A percentile compares a stretch with the other conserved stretches of the same genome.
phyloP scores from a whole-genome alignment of 1,140 invertebrate species.

The Drosophila albomicans region DNA sequence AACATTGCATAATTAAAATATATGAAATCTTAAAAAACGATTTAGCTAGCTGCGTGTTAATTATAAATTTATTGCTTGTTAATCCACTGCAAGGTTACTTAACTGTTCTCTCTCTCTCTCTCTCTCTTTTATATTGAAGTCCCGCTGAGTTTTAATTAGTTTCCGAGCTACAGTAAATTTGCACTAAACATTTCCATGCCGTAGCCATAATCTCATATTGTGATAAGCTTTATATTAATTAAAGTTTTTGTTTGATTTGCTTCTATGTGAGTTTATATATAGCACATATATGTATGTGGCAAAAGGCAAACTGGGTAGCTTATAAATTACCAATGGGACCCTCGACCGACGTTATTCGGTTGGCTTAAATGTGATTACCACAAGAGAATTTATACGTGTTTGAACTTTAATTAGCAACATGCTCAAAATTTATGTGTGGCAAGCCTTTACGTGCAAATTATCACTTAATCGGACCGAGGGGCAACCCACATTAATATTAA shows the following conservation, averaged over 20 bases:
- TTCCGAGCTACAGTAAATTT: constrained; percentile 13
- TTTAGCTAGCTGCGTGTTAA: background rate
- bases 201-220: constrained; percentile 50
- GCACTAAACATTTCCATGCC: background rate
- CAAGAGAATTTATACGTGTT: constrained; percentile 37
- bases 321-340: constrained; percentile 27
- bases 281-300: background rate
- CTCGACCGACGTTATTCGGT: constrained; percentile 19
- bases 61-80: constrained; percentile 6
- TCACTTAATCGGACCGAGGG: constrained; percentile 24
- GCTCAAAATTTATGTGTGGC: constrained; percentile 26
- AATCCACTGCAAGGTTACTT: constrained; percentile 26
- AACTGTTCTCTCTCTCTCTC: background rate
- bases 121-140: constrained; percentile 34
- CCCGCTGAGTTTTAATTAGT: constrained; percentile 67
- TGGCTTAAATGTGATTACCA: constrained; percentile 45
- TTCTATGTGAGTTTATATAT: background rate
- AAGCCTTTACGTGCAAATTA: constrained; percentile 32
- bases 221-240: constrained; percentile 70
- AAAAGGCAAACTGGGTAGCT: background rate
- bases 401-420: constrained; percentile 48
- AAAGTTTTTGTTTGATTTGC: constrained; percentile 73
- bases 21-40: constrained; percentile 4
- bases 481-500: constrained; percentile 18
- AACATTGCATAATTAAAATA: background rate